Conservation (phyloP, 2,797 vertebrate species). For the Acrocephalus scirpaceus region DNA sequence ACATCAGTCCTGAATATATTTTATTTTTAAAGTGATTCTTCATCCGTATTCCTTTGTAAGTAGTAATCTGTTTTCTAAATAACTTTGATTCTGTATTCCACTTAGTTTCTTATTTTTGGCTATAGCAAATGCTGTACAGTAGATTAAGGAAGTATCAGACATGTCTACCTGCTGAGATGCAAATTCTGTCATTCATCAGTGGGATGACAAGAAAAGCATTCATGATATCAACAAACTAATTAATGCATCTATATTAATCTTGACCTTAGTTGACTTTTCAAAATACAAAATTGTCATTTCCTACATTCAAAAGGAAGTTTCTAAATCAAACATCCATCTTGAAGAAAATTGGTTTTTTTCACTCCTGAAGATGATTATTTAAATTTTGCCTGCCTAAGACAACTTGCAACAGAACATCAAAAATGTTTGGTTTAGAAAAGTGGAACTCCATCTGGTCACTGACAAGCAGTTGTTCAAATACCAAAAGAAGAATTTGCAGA, state of each 20-base stretch:
- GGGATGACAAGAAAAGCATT: slow-evolving; percentile 29
- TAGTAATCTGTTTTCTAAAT: slow-evolving; percentile 26
- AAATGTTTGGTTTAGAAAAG: slow-evolving; percentile 4
- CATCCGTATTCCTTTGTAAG: slow-evolving; percentile 37
- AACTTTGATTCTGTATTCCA: neutral
- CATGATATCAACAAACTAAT: slow-evolving; percentile 10
- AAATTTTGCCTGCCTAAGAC: neutral
- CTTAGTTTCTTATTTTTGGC: slow-evolving; percentile 14
- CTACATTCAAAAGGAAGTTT: neutral
- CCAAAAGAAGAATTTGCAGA: neutral
- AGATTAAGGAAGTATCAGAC: slow-evolving; percentile 2
- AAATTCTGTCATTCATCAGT: slow-evolving; percentile 24
- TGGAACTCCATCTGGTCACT: neutral
- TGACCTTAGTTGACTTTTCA: neutral
- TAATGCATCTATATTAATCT: slow-evolving; percentile 24
- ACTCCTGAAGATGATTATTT: neutral
- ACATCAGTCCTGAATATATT: neutral
- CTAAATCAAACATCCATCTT: neutral
- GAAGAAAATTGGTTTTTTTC: neutral
- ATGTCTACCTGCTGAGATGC: slow-evolving; percentile 21
- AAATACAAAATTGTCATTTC: slow-evolving; percentile 40
- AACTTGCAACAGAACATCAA: neutral
- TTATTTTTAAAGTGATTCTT: slow-evolving; percentile 43
- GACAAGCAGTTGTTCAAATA: neutral
- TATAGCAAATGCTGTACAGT: neutral